Evolutionary conservation across 2,113 vertebrate species (phyloP), one percentile per base, ranked within the genome.

Genomic region (Octodon degus): DNA sequence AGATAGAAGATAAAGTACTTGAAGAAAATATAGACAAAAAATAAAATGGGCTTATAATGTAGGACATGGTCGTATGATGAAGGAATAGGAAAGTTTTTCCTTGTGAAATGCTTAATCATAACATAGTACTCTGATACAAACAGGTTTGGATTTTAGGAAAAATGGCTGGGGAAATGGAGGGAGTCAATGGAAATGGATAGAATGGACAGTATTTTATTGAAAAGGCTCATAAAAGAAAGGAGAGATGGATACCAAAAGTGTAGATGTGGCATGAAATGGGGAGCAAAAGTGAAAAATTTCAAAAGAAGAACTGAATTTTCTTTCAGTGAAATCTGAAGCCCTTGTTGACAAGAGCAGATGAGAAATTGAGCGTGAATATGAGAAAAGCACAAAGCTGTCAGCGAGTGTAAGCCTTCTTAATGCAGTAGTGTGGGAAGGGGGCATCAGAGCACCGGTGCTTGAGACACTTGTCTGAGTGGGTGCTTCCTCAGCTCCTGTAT

Each of bases 361-460:
- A 40, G 24, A 8, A 9, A 47, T 10, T 80, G 72, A 92, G 53
- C 0, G 24, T 40, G 8, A 91, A 53, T 19, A 3, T 43, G 24
- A 32, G 43, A 12, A 53, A 32, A 32, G 60, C 43, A 22, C 0
- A 62, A 68, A 91, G 17, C 34, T 2, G 22, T 20, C 2, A 17
- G 11, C 65, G 32, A 37, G 17, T 16, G 2, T 5, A 12, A 74
- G 22, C 5, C 19, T 93, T 30, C 25, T 67, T 43, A 40, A 19
- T 50, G 19, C 30, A 86, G 4, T 0, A 7, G 25, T 2, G 5
- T 17, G 27, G 5, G 1, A 5, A 7, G 8, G 16, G 34, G 22
- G n/a, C 58, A 22, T 34, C 17, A 58, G 22, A 24, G 7, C 25
- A 91, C 47, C 7, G 4, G 7, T 8, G 25, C 24, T 13, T 63